Evolutionary conservation across 2,797 vertebrate species (phyloP), one percentile per base, ranked within the genome.

Genomic region (Clarias platycephalus): DNA sequence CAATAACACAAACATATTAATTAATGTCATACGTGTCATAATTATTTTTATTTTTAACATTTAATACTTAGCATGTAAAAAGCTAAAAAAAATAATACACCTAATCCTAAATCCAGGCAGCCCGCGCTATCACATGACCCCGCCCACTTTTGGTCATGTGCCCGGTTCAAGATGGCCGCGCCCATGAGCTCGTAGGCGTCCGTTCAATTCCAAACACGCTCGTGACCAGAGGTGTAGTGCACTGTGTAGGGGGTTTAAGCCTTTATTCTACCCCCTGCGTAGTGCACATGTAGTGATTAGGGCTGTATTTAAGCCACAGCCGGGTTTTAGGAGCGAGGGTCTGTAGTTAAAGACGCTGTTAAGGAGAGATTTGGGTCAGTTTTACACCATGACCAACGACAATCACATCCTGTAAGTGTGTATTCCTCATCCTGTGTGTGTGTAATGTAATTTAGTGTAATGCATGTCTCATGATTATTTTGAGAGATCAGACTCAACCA

Each of bases 161-260:
- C 40, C 28, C 1, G 82, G 81, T 28, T 70, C 84, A 92, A 93
- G 37, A 95, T 95, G 95, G 93, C 92, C 86, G 92, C 86, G 85
- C 74, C 85, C 86, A 86, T 55, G 5, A 34, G 22, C 72, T 82
- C 28, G 3, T 55, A 5, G 62, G 62, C 40, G n/a, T 22, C n/a
- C n/a, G 10, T 64, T 80, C 28, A 80, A 80, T 28, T 5, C 3
- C n/a, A 64, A 80, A 22, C 8, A 28, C 62, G 78, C 62, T 80
- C 22, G 13, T 28, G 10, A 22, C 28, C 1, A 9, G 78, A 12
- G 4, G 3, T 31, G 40, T 22, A 49, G 60, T 64, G 78, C 78
- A 49, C 78, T 49, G 9, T 66, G 78, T 64, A 26, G 37, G n/a
- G 62, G 22, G 40, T 66, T 4, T 0, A 66, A 12, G 15, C n/a